These are phyloP conservation scores for Cyanoramphus novaezelandiae DNA, from an alignment of 2,113 vertebrate species.

Conservation along the genomic window DNA sequence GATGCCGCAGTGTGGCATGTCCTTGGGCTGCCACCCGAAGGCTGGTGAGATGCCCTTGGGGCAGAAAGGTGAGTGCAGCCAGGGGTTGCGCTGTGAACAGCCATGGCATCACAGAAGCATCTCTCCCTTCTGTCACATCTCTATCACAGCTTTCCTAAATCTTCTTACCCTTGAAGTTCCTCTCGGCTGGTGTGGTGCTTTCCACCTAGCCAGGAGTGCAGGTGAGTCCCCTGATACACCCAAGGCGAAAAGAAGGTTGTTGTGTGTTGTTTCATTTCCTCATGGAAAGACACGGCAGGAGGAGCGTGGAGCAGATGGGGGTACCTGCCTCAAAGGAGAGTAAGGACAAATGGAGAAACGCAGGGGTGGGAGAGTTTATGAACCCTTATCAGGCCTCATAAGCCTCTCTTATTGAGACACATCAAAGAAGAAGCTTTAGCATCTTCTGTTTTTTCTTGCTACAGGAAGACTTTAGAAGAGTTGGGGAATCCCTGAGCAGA, in stretches of 20 bases:
- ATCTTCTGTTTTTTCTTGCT: neutral
- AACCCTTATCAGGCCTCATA: neutral
- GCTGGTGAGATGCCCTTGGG: neutral
- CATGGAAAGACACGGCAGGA: neutral
- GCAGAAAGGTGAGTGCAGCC: neutral
- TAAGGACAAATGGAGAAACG: neutral
- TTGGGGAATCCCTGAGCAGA: neutral
- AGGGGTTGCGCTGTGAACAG: neutral
- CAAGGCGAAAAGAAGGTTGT: neutral
- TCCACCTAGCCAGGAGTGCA: neutral
- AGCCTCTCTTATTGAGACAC: neutral
- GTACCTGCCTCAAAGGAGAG: neutral
- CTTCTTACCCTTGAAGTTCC: neutral
- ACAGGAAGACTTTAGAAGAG: neutral
- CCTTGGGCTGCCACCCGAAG: fast-evolving
- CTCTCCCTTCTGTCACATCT: neutral
- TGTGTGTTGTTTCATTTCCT: neutral
- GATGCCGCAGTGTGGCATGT: neutral
- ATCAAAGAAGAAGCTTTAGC: neutral
- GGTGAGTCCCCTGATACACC: neutral
- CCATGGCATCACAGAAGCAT: neutral
- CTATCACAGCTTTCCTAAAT: neutral
- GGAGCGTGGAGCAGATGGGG: neutral
- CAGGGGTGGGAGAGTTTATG: neutral
- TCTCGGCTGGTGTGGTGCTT: neutral